phyloP scores from a whole-genome alignment of 2,113 vertebrate genomes.

The Thunnus thynnus region DNA sequence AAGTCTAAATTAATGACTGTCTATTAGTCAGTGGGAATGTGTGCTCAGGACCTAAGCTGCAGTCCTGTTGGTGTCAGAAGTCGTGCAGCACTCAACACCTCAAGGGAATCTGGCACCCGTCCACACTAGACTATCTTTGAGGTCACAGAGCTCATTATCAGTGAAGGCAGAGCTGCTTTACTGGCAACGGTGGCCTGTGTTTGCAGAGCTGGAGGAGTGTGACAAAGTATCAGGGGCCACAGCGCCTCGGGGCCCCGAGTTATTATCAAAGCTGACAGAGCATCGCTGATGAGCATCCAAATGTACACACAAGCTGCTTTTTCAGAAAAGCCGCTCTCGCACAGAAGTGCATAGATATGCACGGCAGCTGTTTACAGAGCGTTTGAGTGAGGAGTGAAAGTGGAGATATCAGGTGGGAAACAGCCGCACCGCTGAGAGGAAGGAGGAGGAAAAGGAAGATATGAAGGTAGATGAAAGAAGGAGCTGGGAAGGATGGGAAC shows the following conservation, averaged over 20 bases:
- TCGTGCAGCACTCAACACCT: conserved; percentile 32
- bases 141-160: conserved; percentile 77
- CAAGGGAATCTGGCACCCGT: conserved; percentile 55
- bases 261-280: conserved; percentile 76
- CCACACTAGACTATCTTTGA: conserved; percentile 60
- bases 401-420: conserved; percentile 46
- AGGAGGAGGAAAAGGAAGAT: conserved; percentile 41
- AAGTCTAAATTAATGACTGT: conserved; percentile 59
- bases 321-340: conserved; percentile 31
- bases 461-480: conserved; percentile 68
- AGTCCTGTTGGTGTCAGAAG: conserved; percentile 65
- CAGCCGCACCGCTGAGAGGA: conserved; percentile 45
- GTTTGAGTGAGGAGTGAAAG: conserved; percentile 31
- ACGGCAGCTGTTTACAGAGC: conserved; percentile 33
- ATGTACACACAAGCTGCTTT: conserved; percentile 35
- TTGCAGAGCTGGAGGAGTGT: conserved; percentile 68
- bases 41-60: conserved; percentile 40
- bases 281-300: conserved; percentile 59
- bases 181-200: conserved; percentile 56
- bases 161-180: conserved; percentile 59
- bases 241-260: conserved; percentile 45
- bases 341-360: conserved; percentile 35
- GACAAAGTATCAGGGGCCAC: conserved; percentile 64
- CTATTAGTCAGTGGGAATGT: conserved; percentile 44
- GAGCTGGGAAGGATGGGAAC: conserved; percentile 51